A percentile compares a stretch with the other conserved stretches of the same genome.
Conservation (phyloP, 92 coral and sea anemone genomes). For the Umimayanthus chanpuru region DNA sequence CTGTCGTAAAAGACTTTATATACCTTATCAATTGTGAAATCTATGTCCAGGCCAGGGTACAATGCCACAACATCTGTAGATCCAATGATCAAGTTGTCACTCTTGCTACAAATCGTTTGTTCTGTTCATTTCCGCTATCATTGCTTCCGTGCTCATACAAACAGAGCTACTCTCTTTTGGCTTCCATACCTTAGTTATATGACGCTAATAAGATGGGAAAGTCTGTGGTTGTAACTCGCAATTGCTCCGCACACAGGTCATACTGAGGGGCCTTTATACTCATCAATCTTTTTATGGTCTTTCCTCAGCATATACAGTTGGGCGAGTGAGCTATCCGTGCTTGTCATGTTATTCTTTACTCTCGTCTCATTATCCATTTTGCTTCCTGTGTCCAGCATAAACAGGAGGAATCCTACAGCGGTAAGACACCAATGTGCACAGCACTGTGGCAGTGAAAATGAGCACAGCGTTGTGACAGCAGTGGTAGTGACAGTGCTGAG, state of each 20-base stretch:
- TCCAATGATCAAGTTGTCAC: neutral
- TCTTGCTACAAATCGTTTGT: neutral
- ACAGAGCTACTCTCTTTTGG: conserved; percentile 8
- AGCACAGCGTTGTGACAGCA: too few relatives aligned
- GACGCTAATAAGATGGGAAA: neutral
- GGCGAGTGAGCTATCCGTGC: conserved; percentile 19
- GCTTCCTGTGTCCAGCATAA: conserved; percentile 24
- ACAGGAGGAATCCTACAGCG: too few relatives aligned
- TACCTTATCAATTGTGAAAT: conserved; percentile 2
- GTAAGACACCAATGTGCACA: too few relatives aligned
- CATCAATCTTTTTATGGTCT: conserved; percentile 8
- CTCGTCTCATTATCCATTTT: conserved; percentile 7
- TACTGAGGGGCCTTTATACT: conserved; percentile 25
- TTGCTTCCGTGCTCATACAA: conserved; percentile 9
- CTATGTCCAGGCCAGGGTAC: conserved; percentile 26
- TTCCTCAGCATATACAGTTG: conserved; percentile 22
- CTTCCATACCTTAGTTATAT: conserved; percentile 15
- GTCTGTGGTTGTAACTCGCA: neutral
- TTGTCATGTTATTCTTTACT: conserved; percentile 28
- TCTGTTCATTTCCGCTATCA: conserved; percentile 15
- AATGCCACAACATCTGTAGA: conserved; percentile 26
- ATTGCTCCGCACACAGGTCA: conserved; percentile 11
- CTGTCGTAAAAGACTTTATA: conserved; percentile 28
- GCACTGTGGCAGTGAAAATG: too few relatives aligned
- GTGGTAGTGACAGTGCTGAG: too few relatives aligned